Base-by-base conservation (phyloP, 2,113 vertebrate genomes). In the Daboia siamensis region DNA sequence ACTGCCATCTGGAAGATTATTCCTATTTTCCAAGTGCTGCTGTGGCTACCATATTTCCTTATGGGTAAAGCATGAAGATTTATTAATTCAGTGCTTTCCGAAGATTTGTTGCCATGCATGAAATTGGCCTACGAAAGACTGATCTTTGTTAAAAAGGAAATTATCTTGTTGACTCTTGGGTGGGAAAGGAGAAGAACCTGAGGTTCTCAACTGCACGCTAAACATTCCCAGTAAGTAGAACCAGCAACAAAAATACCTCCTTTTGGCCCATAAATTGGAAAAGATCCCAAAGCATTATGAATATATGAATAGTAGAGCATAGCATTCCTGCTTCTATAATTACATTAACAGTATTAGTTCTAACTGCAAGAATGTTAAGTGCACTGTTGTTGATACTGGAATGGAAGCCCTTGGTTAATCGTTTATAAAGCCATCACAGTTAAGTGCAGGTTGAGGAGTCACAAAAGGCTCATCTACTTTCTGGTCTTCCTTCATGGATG, bases 391-490 rank as follows among this genome's bases (percentile, higher is more conserved):
- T 89, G 94, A 94, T 59, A 93, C 87, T 0, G 0, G 94, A 29
- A 33, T 39, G 55, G n/a, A 84, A 88, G 93, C 64, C 94, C 55
- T 29, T 52, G 21, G 90, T 98, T 98, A 99, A 96, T 98, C 98
- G 93, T 98, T 97, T 89, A 97, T 95, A 8, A 97, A 97, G 46
- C 98, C 98, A 1, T 99, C 97, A 1, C 95, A 96, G 55, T 96
- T 97, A 90, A 93, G 95, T 1, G 95, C 86, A 4, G 97, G 94
- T 0, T 97, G 97, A 21, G 97, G 96, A 3, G 96, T 95, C 59
- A 98, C 97, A 55, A 99, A 99, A 1, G 97, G 97, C 91, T 99
- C 98, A 0, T 96, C 95, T 29, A 97, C 96, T 95, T 99, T 99
- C 95, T 97, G 97, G 33, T 98, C 98, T 11, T 99, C 98, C 11